phyloP scores from a whole-genome alignment of 2,797 vertebrate species.

The Allobates femoralis region DNA sequence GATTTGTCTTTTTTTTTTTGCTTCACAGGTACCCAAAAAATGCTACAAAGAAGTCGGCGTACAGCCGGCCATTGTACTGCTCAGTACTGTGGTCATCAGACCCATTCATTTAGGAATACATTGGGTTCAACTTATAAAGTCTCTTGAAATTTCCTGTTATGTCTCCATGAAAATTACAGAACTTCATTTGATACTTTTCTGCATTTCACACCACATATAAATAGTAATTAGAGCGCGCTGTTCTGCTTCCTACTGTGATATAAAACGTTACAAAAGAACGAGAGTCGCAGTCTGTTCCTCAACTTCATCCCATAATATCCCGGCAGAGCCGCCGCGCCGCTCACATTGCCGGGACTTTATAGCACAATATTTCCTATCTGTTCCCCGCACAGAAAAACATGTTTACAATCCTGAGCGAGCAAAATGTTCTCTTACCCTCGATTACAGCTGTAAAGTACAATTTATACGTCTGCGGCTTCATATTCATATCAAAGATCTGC shows the following conservation, averaged over 20 bases:
- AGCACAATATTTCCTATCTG: conserved; percentile 23
- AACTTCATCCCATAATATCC: conserved; percentile 7
- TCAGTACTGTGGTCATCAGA: neutral
- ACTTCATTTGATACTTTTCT: neutral
- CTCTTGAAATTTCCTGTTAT: neutral
- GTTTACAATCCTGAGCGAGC: conserved; percentile 22
- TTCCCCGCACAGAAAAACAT: conserved; percentile 15
- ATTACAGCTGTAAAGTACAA: conserved; percentile 11
- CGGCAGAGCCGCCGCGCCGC: neutral
- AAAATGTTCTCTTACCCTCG: conserved; percentile 17
- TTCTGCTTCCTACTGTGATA: conserved; percentile 25
- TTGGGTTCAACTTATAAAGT: neutral
- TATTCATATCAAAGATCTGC: conserved; percentile 4
- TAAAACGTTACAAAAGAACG: neutral
- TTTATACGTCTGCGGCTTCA: conserved; percentile 15
- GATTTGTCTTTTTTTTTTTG: no score
- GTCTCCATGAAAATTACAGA: neutral
- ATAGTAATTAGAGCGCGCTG: conserved; percentile 21
- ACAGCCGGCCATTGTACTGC: neutral
- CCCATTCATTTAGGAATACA: neutral
- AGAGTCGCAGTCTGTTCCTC: conserved; percentile 10
- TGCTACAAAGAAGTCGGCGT: neutral
- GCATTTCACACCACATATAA: neutral
- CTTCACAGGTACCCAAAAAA: no score
- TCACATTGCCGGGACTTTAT: neutral